These are phyloP conservation scores for Daphoenositta chrysoptera DNA, from an alignment of 2,113 vertebrate species.

Conservation along the genomic window DNA sequence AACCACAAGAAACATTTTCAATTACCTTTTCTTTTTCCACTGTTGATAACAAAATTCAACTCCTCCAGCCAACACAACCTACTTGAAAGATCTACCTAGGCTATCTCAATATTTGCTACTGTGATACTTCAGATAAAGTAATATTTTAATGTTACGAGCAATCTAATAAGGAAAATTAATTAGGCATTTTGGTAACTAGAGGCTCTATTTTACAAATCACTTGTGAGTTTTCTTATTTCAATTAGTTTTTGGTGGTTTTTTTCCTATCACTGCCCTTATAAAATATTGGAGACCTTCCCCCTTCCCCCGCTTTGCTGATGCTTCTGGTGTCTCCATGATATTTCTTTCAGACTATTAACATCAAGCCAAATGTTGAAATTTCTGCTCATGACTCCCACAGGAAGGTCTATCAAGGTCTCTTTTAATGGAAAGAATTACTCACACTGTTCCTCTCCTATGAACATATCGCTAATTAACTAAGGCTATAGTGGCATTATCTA, in stretches of 20 bases:
- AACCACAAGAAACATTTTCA: conserved; percentile 72
- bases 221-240: not conserved
- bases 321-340: not conserved
- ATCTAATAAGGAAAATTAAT: conserved; percentile 8
- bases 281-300: not conserved
- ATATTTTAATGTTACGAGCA: conserved; percentile 21
- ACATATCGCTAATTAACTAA: not conserved
- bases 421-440: conserved; percentile 53
- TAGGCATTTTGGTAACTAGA: conserved; percentile 13
- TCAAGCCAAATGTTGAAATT: not conserved
- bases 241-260: not conserved
- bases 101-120: not conserved
- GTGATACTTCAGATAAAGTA: not conserved
- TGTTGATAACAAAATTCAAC: conserved; percentile 41
- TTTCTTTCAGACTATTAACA: not conserved
- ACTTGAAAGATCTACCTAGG: not conserved
- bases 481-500: not conserved
- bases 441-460: not conserved
- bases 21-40: conserved; percentile 46
- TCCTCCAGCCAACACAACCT: conserved; percentile 13
- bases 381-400: not conserved
- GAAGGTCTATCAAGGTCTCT: conserved; percentile 43
- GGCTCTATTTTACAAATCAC: not conserved
- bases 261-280: not conserved
- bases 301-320: not conserved